A percentile compares a stretch with the other conserved stretches of the same genome.
Conservation (phyloP, 35 echinoderm and acorn worm species). For the Strongylocentrotus purpuratus region DNA sequence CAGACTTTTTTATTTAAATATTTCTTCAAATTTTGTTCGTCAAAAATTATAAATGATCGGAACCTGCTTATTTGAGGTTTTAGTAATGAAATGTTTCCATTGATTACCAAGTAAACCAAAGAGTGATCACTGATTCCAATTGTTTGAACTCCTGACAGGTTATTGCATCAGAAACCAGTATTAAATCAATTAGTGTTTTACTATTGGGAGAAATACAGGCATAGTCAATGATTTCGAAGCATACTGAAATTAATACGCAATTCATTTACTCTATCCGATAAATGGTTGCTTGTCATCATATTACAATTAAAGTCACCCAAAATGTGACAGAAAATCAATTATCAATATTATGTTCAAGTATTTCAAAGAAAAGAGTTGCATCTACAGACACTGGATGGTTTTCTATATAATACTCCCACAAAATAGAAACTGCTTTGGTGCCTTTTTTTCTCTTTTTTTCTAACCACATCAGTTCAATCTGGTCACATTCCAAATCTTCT, state of each 20-base stretch:
- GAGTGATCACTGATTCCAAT: neutral
- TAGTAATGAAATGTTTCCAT: neutral
- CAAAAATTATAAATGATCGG: neutral
- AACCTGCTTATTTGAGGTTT: neutral
- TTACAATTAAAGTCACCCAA: neutral
- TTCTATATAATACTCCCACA: neutral
- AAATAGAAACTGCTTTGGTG: neutral
- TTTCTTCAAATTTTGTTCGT: neutral
- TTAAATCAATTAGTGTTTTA: neutral
- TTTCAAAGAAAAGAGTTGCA: neutral
- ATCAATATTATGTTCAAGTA: neutral
- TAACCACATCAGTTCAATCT: conserved; percentile 5
- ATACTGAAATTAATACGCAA: neutral
- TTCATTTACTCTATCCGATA: neutral
- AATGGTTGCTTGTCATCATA: neutral
- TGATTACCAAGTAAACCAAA: neutral
- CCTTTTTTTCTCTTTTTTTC: neutral
- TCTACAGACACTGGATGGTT: neutral
- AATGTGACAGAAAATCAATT: neutral
- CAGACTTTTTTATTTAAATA: neutral
- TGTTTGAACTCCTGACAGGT: neutral
- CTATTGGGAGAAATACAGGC: neutral
- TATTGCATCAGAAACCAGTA: neutral
- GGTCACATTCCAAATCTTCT: neutral
- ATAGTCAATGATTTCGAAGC: neutral